Conservation (phyloP, 2,113 vertebrate species). For the Paramisgurnus dabryanus region DNA sequence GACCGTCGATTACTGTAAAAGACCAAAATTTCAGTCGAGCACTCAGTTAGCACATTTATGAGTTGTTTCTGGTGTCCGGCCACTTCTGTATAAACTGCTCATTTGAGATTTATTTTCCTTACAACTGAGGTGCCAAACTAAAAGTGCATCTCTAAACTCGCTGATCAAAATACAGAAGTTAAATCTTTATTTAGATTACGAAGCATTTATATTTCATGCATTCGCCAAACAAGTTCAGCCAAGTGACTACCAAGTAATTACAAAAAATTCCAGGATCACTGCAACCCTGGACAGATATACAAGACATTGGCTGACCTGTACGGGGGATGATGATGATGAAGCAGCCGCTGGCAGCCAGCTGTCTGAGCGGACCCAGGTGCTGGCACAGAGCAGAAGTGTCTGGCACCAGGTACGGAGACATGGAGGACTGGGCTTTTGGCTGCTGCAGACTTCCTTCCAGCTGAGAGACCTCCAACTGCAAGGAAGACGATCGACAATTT, state of each 20-base stretch:
- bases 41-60: neutral
- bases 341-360: constrained; percentile 88
- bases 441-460: constrained; percentile 96
- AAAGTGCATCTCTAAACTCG: neutral
- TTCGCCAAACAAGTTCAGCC: too few species aligned
- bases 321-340: constrained; percentile 98
- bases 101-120: neutral
- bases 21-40: constrained; percentile 11
- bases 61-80: neutral
- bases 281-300: neutral
- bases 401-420: constrained; percentile 96
- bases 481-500: neutral
- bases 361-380: constrained; percentile 85
- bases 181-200: too few species aligned
- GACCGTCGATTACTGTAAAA: constrained; percentile 88
- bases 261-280: neutral
- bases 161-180: neutral
- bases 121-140: neutral
- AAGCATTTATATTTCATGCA: too few species aligned
- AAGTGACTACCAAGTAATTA: too few species aligned
- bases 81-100: neutral
- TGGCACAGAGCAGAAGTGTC: constrained; percentile 93
- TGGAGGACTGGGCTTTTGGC: constrained; percentile 92
- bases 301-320: constrained; percentile 76
- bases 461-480: constrained; percentile 94